Conservation (phyloP, 2,888 invertebrate species). For the Abrostola tripartita region DNA sequence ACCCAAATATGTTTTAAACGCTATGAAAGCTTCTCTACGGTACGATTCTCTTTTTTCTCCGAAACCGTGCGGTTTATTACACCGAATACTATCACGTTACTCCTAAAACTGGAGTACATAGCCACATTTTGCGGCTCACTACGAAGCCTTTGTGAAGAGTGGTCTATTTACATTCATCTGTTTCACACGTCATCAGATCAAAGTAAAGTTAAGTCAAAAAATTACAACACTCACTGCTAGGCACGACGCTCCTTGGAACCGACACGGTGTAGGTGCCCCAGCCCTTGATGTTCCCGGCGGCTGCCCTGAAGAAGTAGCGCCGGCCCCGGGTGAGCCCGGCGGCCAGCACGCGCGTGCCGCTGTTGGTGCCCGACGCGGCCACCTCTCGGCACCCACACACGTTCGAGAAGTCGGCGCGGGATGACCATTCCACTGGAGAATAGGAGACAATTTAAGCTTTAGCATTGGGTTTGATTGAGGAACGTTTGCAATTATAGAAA, state of each 20-base stretch:
- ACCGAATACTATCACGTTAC: no score
- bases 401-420: slow-evolving; percentile 93
- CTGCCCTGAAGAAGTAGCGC: slow-evolving; percentile 96
- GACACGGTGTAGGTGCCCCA: slow-evolving; percentile 94
- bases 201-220: no score
- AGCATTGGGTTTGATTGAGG: no score
- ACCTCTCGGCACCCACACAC: slow-evolving; percentile 94
- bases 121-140: no score
- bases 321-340: slow-evolving; percentile 95
- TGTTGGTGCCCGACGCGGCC: slow-evolving; percentile 70
- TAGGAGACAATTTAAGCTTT: slow-evolving; percentile 56
- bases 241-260: slow-evolving; percentile 94
- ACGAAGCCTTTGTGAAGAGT: no score
- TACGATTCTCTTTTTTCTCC: no score
- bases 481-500: no score
- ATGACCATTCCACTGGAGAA: slow-evolving; percentile 96
- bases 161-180: no score
- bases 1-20: background rate
- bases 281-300: slow-evolving; percentile 97
- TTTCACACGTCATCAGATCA: no score
- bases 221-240: slow-evolving; percentile 92
- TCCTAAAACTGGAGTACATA: no score
- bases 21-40: no score
- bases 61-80: no score
- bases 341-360: slow-evolving; percentile 81